Percentiles rank a stretch among this genome's conserved stretches.
Evolutionary conservation across 1,140 invertebrate genomes (phyloP).

Genomic region (Bombus picipes): DNA sequence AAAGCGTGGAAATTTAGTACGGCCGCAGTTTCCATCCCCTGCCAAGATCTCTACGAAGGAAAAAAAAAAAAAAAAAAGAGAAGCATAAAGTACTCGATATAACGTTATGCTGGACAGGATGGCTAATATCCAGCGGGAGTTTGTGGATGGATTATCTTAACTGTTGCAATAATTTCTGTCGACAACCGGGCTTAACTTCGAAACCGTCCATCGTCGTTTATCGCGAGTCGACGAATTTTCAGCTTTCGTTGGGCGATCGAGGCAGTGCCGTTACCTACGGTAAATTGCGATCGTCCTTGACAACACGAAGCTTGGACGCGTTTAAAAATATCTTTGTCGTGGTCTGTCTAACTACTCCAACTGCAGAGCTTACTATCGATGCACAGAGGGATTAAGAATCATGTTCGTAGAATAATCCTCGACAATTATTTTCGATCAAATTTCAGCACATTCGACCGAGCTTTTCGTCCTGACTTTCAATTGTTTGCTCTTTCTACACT

Average conservation of each 20-base stretch:
- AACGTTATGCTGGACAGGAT: not conserved
- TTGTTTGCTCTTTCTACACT: not conserved
- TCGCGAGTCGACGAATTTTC: conserved; percentile 44
- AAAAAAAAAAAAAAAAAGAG: too few species aligned
- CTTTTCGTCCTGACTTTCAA: not conserved
- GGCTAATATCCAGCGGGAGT: conserved; percentile 11
- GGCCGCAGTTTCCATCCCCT: not conserved
- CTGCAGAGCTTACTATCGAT: not conserved
- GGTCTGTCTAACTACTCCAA: not conserved
- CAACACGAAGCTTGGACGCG: not conserved
- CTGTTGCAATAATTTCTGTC: conserved; percentile 54
- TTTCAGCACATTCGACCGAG: not conserved
- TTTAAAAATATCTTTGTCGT: conserved; percentile 20
- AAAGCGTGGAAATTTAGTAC: not conserved
- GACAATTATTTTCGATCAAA: conserved; percentile 10
- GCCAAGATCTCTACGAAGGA: not conserved
- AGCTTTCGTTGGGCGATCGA: not conserved
- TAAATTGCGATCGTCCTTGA: not conserved
- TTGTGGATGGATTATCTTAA: conserved; percentile 56
- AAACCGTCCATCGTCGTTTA: conserved; percentile 45
- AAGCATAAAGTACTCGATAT: not conserved
- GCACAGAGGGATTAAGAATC: not conserved
- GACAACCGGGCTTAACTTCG: conserved; percentile 6
- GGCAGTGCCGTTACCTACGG: not conserved
- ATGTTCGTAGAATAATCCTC: not conserved